Base-by-base conservation (phyloP, 1,140 invertebrate genomes). In the Spodoptera litura region DNA sequence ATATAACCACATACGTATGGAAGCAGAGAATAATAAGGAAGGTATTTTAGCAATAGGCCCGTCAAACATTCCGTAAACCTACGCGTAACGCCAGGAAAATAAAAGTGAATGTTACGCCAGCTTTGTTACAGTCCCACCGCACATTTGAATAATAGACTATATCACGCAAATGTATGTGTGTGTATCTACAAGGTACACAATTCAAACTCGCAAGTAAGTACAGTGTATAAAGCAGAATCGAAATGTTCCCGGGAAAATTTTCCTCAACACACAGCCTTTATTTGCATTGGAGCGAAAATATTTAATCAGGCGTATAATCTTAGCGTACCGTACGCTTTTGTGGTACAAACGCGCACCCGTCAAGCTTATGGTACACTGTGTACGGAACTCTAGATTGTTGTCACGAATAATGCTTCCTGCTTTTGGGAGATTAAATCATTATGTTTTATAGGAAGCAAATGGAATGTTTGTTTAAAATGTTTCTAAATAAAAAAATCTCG, bases 251-350 rank as follows among this genome's bases (percentile, higher is more conserved):
- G 71, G 64, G 83, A 84, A 80, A 84, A 85, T 86, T 88, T 88
- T 81, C 81, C 81, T 81, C 59, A 62, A 75, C 73, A 70, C 61
- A 81, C 66, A 84, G 76, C 88, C 81, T 87, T 86, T 89, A 87
- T 87, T 90, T 89, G 87, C 86, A 87, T 85, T 88, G 85, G 85
- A 91, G 88, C 81, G 87, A 90, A 91, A 91, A 91, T 90, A 91
- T 90, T 91, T 90, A 90, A 90, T 90, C 90, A 90, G 85, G 88
- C 89, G 88, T 90, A 87, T 89, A 89, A 91, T 90, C 88, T 90
- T 90, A 87, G 84, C 85, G 84, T 86, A 84, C 83, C 84, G 80
- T 85, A 80, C 81, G 85, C 86, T 81, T 87, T 89, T 89, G 89
- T 87, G 84, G 88, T 85, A 89, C 81, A 78, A 87, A 89, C 83